Percentiles rank a stretch among this genome's conserved stretches.
Evolutionary conservation across 1,140 invertebrate genomes (phyloP).

Genomic region (Polypedilum vanderplanki): DNA sequence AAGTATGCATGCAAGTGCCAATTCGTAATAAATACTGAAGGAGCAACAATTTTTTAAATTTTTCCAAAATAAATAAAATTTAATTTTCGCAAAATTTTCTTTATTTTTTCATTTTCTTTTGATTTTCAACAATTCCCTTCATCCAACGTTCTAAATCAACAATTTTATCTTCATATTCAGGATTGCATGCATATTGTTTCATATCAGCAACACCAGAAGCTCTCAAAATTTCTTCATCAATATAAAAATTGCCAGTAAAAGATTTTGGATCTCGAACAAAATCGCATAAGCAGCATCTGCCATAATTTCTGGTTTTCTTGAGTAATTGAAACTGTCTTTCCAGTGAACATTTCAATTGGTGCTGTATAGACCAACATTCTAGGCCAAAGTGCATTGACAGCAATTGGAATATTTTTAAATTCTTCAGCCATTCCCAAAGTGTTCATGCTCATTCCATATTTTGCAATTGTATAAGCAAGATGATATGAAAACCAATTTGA

Average conservation of each 20-base stretch:
- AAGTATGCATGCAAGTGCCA: too few species aligned
- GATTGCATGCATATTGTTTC: conserved; percentile 76
- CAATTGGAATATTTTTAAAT: conserved; percentile 74
- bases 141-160: conserved; percentile 46
- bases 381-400: conserved; percentile 97
- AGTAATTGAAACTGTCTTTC: conserved; percentile 53
- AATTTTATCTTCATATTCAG: conserved; percentile 59
- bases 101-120: background rate
- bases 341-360: conserved; percentile 91
- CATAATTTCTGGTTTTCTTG: conserved; percentile 87
- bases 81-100: too few species aligned
- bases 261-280: conserved; percentile 65
- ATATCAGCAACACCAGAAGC: conserved; percentile 77
- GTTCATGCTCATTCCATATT: conserved; percentile 99
- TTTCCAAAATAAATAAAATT: too few species aligned
- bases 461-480: conserved; percentile 96
- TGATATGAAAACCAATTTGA: conserved; percentile 88
- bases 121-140: background rate
- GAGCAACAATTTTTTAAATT: too few species aligned
- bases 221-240: conserved; percentile 87
- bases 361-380: conserved; percentile 91
- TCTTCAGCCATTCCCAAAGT: conserved; percentile 94
- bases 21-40: too few species aligned
- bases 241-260: conserved; percentile 75
- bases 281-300: conserved; percentile 92